A percentile compares a stretch with the other conserved stretches of the same genome.
phyloP scores from a whole-genome alignment of 35 echinoderm and acorn worm genomes.

The Heliocidaris erythrogramma region DNA sequence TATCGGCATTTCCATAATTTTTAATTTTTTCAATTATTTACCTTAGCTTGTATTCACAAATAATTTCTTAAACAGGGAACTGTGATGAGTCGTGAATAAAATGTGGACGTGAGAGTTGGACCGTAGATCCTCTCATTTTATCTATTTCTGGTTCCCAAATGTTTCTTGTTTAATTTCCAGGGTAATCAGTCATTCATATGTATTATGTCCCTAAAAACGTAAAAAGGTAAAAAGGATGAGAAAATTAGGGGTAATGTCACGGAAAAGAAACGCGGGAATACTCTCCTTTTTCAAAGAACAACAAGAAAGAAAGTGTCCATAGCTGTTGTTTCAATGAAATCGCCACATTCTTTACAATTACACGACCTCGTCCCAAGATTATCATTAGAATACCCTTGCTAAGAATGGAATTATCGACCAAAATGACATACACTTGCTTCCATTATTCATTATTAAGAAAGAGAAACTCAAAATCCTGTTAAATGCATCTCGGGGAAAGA shows the following conservation, averaged over 20 bases:
- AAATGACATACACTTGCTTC: not conserved
- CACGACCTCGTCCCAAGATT: not conserved
- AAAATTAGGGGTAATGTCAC: not conserved
- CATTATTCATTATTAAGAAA: not conserved
- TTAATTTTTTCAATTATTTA: too few species aligned
- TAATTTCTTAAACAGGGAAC: too few species aligned
- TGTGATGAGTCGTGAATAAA: not conserved
- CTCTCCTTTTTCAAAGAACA: not conserved
- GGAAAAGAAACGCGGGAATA: not conserved
- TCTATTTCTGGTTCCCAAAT: not conserved
- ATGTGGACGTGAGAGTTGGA: not conserved
- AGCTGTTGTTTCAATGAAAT: not conserved
- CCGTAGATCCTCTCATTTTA: not conserved
- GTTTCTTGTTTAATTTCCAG: not conserved
- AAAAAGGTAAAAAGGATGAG: not conserved
- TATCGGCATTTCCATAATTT: too few species aligned
- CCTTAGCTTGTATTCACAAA: too few species aligned
- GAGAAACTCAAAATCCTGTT: not conserved
- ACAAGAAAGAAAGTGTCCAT: not conserved
- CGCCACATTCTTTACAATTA: not conserved
- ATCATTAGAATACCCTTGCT: not conserved
- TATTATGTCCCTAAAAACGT: not conserved
- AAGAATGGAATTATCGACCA: conserved; percentile 4
- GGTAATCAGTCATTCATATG: not conserved
- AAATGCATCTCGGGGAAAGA: not conserved